Evolutionary conservation across 1,140 invertebrate species (phyloP), one percentile per base, ranked within the genome.

Genomic region (Penaeus indicus): DNA sequence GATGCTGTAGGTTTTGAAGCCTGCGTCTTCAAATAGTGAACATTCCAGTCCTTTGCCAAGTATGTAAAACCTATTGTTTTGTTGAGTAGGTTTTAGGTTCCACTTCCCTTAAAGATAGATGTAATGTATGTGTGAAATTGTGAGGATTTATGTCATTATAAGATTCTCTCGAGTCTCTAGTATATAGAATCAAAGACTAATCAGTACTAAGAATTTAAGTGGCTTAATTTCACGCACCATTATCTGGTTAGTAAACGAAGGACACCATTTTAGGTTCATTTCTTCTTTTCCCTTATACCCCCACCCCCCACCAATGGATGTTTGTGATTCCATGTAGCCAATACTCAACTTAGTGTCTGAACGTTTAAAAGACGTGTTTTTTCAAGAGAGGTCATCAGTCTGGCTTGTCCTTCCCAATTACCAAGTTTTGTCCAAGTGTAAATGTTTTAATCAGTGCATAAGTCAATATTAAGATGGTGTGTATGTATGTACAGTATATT

Each of bases 121-220:
- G 83, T 72, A 77, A 21, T 67, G 81, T 83, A 84, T 77, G 84
- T 42, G 67, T 32, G 67, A 69, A 72, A 75, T 69, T 54, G 32
- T 85, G 67, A 54, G 54, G 54, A 54, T 54, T 54, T 54, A 54
- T 54, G 54, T 54, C 54, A 54, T 54, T 54, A 54, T 54, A 54
- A 54, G 54, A 54, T 54, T 54, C 54, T 54, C 54, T 54, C 54
- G 54, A 54, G 54, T 54, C 54, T 54, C 54, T 54, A 54, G 54
- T 54, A 54, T 54, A 54, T 85, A 84, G 84, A 85, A 85, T 85
- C 84, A 77, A 85, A 85, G 47, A 85, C 42, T 85, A 85, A 80
- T 80, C 78, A 77, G 47, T 75, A 75, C 27, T 54, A 47, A 85
- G 47, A 69, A 67, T 85, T 85, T 54, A 85, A 85, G 47, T 85